Evolutionary conservation across 2,888 invertebrate genomes (phyloP).

Genomic region (Eustalomyia histrio): DNA sequence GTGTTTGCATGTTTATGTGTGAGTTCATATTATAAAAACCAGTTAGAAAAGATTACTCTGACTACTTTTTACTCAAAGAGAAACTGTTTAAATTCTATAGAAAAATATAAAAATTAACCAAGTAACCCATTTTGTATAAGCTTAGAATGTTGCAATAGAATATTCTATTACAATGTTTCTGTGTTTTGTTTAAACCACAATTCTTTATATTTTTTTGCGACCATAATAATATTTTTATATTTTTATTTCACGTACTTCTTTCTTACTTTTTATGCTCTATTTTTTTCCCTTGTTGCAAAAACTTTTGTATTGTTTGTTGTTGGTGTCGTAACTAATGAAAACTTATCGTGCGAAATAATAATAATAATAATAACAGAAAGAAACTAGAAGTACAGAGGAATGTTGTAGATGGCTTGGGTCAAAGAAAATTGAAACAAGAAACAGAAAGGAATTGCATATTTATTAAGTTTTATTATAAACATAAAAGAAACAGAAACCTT

Average conservation of each 20-base stretch:
- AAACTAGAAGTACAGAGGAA: neutral
- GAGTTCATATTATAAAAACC: neutral
- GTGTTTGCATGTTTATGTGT: conserved; percentile 10
- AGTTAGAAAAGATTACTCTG: neutral
- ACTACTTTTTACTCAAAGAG: conserved; percentile 5
- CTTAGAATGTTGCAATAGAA: conserved; percentile 19
- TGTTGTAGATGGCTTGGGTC: neutral
- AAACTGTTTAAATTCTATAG: conserved; percentile 38
- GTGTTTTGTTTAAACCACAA: conserved; percentile 10
- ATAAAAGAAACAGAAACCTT: neutral
- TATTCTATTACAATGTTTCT: neutral
- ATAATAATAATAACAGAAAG: conserved; percentile 25
- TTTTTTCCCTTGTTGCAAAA: neutral
- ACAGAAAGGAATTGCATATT: neutral
- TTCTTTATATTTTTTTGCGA: no score
- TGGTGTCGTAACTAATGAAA: conserved; percentile 46
- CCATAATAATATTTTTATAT: conserved; percentile 18
- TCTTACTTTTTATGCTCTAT: neutral
- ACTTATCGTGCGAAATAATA: conserved; percentile 54
- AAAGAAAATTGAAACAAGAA: conserved; percentile 6
- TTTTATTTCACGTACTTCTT: conserved; percentile 19
- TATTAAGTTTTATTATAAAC: neutral
- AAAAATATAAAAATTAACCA: conserved; percentile 27
- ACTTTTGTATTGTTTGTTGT: neutral
- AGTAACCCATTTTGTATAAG: conserved; percentile 49